A percentile compares a stretch with the other conserved stretches of the same genome.
These are phyloP conservation scores for Ischnura elegans DNA, from an alignment of 2,888 invertebrate genomes.

Conservation along the genomic window DNA sequence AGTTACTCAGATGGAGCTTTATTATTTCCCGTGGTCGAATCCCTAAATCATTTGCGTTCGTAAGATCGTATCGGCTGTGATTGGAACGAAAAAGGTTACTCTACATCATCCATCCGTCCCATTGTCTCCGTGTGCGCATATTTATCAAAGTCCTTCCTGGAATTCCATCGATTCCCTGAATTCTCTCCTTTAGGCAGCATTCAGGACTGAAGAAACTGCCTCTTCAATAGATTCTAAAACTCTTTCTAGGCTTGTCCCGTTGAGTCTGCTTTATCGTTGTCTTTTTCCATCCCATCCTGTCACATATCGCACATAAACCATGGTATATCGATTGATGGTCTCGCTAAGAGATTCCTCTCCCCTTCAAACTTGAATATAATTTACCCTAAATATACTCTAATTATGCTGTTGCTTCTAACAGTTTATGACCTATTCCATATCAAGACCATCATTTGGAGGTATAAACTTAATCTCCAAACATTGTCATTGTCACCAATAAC, in stretches of 20 bases:
- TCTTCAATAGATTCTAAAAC: neutral
- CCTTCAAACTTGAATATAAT: too few species aligned
- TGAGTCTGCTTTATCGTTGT: neutral
- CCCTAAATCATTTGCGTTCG: neutral
- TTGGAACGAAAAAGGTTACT: neutral
- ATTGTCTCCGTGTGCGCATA: neutral
- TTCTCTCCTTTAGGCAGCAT: neutral
- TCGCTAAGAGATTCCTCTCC: neutral
- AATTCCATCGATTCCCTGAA: constrained; percentile 18
- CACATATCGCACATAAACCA: neutral
- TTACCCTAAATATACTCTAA: too few species aligned
- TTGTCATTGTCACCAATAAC: too few species aligned
- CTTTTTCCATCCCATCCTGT: neutral
- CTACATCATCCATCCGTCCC: neutral
- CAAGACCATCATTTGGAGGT: too few species aligned
- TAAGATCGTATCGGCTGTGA: neutral
- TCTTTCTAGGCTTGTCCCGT: neutral
- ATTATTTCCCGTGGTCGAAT: neutral
- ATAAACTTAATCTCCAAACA: too few species aligned
- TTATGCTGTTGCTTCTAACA: too few species aligned
- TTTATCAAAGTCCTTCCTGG: neutral
- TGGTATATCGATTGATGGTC: neutral
- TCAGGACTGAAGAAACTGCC: neutral
- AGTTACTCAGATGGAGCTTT: neutral
- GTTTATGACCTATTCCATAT: too few species aligned